Evolutionary conservation across 1,140 invertebrate genomes (phyloP), one percentile per base, ranked within the genome.

Genomic region (Drosophila lacteicornis): DNA sequence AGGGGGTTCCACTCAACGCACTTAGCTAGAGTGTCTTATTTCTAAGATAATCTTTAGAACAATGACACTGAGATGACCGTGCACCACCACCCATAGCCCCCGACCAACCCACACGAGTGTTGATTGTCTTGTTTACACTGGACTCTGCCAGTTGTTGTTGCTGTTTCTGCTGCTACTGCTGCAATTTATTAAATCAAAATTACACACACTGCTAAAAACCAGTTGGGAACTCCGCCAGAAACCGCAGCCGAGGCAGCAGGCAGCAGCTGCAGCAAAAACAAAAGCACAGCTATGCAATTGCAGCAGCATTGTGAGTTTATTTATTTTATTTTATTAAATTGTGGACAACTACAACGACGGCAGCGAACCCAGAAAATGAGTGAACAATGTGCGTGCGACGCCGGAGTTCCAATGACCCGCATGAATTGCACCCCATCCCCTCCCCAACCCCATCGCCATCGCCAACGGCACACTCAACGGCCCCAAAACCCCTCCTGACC

Each of bases 111-210:
- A 83, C 66, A 56, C 30, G 46, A 38, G 62, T 79, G 84, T 79
- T 84, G 85, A 88, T 88, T 88, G 82, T 88, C 85, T 84, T 88
- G 84, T 88, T 88, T 90, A 84, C 84, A 84, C 74, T 73, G 63
- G 73, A 77, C 53, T 55, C 33, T 36, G 38, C 33, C 33, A 13
- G 50, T 53, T 8, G 76, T 69, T 63, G 75, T 66, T 56, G 80
- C 75, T 66, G 77, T 47, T 51, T 46, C 25, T 15, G 74, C 36
- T 69, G 45, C 36, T 47, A 53, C 50, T 46, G 57, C 61, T 66
- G 63, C 76, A 83, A 87, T 87, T 87, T 87, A 87, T 87, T 87
- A 88, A 88, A 87, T 87, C 73, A 80, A 76, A 87, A 87, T 71
- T 73, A 80, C 67, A 71, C 43, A 75, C 60, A 78, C 63, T 71